phyloP scores from a whole-genome alignment of 1,140 invertebrate species.

The Rhopalosiphum padi region DNA sequence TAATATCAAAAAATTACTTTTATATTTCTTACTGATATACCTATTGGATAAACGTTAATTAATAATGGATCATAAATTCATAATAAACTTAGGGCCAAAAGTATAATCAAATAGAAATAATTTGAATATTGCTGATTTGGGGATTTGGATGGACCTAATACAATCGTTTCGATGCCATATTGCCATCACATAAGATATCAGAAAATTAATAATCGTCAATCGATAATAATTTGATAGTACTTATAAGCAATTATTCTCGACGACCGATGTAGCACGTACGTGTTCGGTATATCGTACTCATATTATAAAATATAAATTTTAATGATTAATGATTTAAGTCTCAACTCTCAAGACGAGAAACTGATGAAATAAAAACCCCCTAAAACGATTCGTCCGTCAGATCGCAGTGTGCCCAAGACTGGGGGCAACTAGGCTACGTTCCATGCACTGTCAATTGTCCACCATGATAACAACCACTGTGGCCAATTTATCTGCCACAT shows the following conservation, averaged over 20 bases:
- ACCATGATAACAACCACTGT: slow-evolving; percentile 42
- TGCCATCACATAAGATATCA: not conserved
- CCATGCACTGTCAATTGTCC: not conserved
- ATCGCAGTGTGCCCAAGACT: not conserved
- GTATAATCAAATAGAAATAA: not conserved
- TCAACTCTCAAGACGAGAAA: too few relatives aligned
- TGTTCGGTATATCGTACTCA: not conserved
- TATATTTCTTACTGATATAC: not conserved
- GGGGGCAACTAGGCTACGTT: not conserved
- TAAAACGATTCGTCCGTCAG: not conserved
- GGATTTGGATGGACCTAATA: not conserved
- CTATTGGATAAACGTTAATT: not conserved
- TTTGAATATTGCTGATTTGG: not conserved
- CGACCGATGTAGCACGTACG: not conserved
- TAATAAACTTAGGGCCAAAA: not conserved
- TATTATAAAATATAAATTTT: too few relatives aligned
- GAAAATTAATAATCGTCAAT: not conserved
- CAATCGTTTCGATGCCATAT: not conserved
- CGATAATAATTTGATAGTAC: not conserved
- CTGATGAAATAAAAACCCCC: not conserved
- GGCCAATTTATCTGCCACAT: slow-evolving; percentile 43
- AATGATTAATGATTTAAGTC: too few relatives aligned
- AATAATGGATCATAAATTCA: not conserved
- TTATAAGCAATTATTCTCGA: not conserved
- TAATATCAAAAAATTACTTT: not conserved